These are phyloP conservation scores for Sphaerophoria rueppellii DNA, from an alignment of 2,888 invertebrate genomes.

Conservation along the genomic window DNA sequence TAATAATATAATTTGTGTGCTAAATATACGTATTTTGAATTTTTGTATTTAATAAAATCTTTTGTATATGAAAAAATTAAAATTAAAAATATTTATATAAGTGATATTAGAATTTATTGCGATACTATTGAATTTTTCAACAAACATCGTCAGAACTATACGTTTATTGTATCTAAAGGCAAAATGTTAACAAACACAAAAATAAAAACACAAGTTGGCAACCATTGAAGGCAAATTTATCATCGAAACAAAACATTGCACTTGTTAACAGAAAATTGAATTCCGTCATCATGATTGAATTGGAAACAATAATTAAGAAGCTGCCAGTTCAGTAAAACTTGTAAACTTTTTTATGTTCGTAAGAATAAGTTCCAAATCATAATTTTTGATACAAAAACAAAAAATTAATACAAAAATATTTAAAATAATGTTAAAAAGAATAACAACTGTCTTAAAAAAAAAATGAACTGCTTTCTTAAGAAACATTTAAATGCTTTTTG, in stretches of 20 bases:
- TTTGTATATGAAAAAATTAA: constrained; percentile 38
- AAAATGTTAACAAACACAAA: constrained; percentile 23
- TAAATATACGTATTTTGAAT: constrained; percentile 32
- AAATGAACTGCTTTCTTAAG: constrained; percentile 46
- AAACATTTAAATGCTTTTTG: constrained; percentile 51
- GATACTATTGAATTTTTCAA: constrained; percentile 37
- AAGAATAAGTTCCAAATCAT: constrained; percentile 45
- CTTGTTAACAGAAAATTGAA: constrained; percentile 7
- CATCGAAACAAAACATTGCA: background rate
- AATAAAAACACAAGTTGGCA: background rate
- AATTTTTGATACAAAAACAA: constrained; percentile 48
- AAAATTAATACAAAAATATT: no score
- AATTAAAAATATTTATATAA: no score
- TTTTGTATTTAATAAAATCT: constrained; percentile 41
- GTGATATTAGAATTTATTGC: constrained; percentile 71
- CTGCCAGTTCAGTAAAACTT: constrained; percentile 52
- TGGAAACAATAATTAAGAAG: constrained; percentile 60
- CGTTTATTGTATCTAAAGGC: constrained; percentile 16
- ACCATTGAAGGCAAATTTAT: background rate
- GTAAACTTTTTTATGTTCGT: constrained; percentile 12
- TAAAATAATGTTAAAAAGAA: constrained; percentile 9
- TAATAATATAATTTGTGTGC: constrained; percentile 50
- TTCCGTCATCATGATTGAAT: constrained; percentile 60
- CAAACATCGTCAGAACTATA: background rate
- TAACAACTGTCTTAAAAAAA: constrained; percentile 5